Base-by-base conservation (phyloP, 2,888 invertebrate species). In the Nomada fabriciana region DNA sequence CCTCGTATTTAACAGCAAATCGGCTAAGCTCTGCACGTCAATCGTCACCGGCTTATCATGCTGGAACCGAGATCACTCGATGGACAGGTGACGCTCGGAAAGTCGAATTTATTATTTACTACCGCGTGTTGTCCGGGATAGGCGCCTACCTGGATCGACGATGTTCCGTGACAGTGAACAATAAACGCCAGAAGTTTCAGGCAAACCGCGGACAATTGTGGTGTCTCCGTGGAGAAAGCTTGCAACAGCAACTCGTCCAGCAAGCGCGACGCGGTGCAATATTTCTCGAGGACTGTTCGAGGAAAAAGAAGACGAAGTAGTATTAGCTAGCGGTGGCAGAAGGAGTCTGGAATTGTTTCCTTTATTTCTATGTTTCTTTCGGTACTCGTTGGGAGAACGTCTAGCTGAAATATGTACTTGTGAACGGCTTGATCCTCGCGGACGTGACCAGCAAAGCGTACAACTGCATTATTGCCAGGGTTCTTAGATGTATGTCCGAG, bases 151-250 rank as follows among this genome's bases (percentile, higher is more conserved):
- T 76, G 68, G 42, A 84, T 9, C 42, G 68, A 60, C 20, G 76
- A 81, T 61, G 59, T 53, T 13, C 57, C 59, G 52, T 88, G 86
- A 36, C 74, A 72, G 20, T 53, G 76, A n/a, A 90, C 61, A n/a
- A 90, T 81, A 57, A 80, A 80, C 9, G 83, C 71, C 15, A 90
- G 82, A 3, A 90, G 76, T 47, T 84, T 78, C 60, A 87, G 71
- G 20, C 82, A 87, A 0, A 65, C 80, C 0, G 83, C 80, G 15
- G 88, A 81, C 9, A 89, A 60, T 42, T 85, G 75, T 2, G 82
- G 68, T 3, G 83, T 79, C 5, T 84, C 64, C n/a, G 72, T 47
- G 0, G 82, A 79, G 67, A 89, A 88, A 25, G 80, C 88, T 20
- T 80, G 72, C 9, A 10, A 43, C 20, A 70, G 64, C 50, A 89